These are phyloP conservation scores for Prorops nasuta DNA, from an alignment of 1,140 invertebrate genomes.

Conservation along the genomic window DNA sequence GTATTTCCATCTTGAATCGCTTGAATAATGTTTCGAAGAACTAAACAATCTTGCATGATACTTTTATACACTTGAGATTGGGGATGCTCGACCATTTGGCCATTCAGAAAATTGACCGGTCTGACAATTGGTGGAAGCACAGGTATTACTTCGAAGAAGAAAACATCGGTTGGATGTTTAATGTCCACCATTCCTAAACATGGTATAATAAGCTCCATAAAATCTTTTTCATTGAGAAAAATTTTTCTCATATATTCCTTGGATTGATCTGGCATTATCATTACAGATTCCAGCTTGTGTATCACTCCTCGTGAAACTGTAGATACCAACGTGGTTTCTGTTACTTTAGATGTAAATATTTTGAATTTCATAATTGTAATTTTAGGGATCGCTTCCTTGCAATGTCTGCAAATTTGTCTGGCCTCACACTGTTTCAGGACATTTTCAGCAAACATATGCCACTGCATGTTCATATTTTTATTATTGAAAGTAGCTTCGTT, in stretches of 20 bases:
- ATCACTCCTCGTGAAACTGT: background rate
- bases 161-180: slow-evolving; percentile 77
- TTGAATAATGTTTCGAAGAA: slow-evolving; percentile 66
- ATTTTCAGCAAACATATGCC: slow-evolving; percentile 61
- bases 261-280: slow-evolving; percentile 64
- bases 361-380: slow-evolving; percentile 59
- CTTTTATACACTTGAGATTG: slow-evolving; percentile 74
- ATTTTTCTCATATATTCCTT: slow-evolving; percentile 72
- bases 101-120: slow-evolving; percentile 73
- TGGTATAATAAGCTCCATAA: slow-evolving; percentile 72
- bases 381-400: slow-evolving; percentile 61
- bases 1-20: slow-evolving; percentile 57
- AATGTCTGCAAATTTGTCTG: slow-evolving; percentile 64
- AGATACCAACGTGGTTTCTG: background rate
- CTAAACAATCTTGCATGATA: slow-evolving; percentile 65
- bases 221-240: slow-evolving; percentile 73
- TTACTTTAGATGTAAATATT: slow-evolving; percentile 31
- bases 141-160: slow-evolving; percentile 83
- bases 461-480: slow-evolving; percentile 65
- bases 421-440: slow-evolving; percentile 55
- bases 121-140: slow-evolving; percentile 86
- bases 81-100: slow-evolving; percentile 76
- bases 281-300: slow-evolving; percentile 29
- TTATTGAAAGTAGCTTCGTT: slow-evolving; percentile 20
- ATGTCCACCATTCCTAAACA: slow-evolving; percentile 61